Base-by-base conservation (phyloP, 2,888 invertebrate species). In the Uloborus plumipes region DNA sequence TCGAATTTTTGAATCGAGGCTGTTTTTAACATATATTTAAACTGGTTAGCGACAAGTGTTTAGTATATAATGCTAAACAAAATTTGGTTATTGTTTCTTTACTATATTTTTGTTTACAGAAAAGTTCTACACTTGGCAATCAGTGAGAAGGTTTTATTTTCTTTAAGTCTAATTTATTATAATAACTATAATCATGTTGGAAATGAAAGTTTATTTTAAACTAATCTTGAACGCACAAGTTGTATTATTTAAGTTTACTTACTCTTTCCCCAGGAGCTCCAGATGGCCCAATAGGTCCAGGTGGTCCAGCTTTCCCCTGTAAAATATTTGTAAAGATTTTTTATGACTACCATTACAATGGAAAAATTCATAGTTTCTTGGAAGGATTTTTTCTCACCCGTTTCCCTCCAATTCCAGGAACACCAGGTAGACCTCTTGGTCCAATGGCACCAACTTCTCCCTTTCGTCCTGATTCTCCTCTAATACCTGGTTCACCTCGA, bases 361-460 rank as follows among this genome's bases (percentile, higher is more conserved):
- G 14, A 2, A 18, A 16, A 14, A 61, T 3, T 11, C 20, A 22
- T n/a, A n/a, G 61, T 22, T 61, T 7, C n/a, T 20, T 18, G 14
- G 6, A 18, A 18, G 16, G 47, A 31, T 16, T 64, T 39, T 14
- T n/a, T 51, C 69, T 58, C 59, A 81, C 81, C 15, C 75, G 49
- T 85, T 93, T 93, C 72, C 90, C 91, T 55, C 88, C 88, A 39
- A 90, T 91, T 47, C 92, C 93, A 86, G 94, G 94, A 0, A 89
- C 89, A 4, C 94, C 95, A 0, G 94, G 94, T 78, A 94, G 88
- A 58, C 94, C 96, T 87, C 94, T 93, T 2, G 92, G 87, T 0
- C 96, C 96, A 49, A 93, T 91, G 6, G 92, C 91, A 1, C 95
- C 96, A 71, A 93, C 90, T 89, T 94, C 94, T 51, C 97, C 97